These are phyloP conservation scores for Leucopsar rothschildi DNA, from an alignment of 2,113 vertebrate species.

Conservation along the genomic window DNA sequence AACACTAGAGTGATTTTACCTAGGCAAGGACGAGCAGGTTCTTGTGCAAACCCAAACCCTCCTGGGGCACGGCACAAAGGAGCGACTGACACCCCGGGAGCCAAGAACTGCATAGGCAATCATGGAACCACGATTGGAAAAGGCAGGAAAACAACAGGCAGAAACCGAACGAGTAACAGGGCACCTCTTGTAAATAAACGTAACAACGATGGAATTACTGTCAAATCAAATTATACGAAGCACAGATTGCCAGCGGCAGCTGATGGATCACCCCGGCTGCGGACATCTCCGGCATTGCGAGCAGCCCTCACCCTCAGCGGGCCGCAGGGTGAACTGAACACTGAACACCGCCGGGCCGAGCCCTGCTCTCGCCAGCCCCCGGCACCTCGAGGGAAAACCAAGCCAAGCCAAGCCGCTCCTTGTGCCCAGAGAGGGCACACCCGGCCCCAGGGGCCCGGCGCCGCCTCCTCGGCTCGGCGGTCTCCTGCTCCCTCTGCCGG, in stretches of 20 bases:
- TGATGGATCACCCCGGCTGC: background rate
- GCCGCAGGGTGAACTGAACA: fast-evolving
- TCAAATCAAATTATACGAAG: slow-evolving; percentile 24
- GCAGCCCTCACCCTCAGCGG: background rate
- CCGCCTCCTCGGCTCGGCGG: background rate
- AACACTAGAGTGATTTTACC: background rate
- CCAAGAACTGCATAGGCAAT: background rate
- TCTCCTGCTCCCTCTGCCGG: slow-evolving; percentile 43
- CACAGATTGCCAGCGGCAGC: background rate
- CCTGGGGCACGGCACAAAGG: no score
- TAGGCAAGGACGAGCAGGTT: background rate
- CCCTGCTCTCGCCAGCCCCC: fast-evolving
- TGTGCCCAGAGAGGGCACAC: fast-evolving
- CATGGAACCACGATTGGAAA: background rate
- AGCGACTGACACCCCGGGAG: background rate
- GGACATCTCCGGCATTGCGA: background rate
- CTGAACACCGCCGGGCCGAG: fast-evolving
- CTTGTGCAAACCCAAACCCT: background rate
- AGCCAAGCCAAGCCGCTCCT: fast-evolving
- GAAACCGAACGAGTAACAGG: background rate
- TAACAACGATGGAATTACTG: background rate
- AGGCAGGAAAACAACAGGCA: background rate
- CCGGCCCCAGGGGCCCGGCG: fast-evolving
- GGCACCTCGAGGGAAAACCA: background rate
- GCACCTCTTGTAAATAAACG: slow-evolving; percentile 25